Evolutionary conservation across 1,140 invertebrate genomes (phyloP).

Genomic region (Papilio glaucus): DNA sequence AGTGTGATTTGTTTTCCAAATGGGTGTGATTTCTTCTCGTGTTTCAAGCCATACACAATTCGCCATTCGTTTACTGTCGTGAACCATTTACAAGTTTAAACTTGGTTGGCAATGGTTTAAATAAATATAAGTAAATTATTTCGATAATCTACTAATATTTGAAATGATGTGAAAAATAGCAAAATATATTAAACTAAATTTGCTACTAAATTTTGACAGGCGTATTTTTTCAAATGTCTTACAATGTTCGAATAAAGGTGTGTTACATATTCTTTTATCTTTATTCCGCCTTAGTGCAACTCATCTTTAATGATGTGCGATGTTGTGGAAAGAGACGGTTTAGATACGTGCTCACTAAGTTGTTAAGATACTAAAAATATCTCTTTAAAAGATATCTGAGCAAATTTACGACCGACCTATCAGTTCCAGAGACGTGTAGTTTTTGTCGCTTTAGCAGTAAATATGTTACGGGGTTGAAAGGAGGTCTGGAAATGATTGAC

Average conservation of each 20-base stretch:
- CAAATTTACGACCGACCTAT: neutral
- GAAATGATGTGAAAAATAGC: neutral
- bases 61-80: no score
- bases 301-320: neutral
- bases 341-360: neutral
- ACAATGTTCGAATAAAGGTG: no score
- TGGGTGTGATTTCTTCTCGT: no score
- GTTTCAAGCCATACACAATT: no score
- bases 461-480: neutral
- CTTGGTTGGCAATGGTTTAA: no score
- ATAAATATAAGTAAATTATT: no score
- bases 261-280: no score
- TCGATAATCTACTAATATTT: no score
- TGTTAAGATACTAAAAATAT: conserved; percentile 11
- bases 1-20: no score
- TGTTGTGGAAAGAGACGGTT: neutral
- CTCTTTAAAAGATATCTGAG: conserved; percentile 4
- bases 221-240: neutral
- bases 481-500: neutral
- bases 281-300: neutral
- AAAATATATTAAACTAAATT: neutral
- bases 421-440: neutral
- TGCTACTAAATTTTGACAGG: neutral
- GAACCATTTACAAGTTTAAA: no score
- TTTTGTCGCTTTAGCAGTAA: neutral